Conservation (phyloP, 2,797 vertebrate species). For the Alfaro cultratus region DNA sequence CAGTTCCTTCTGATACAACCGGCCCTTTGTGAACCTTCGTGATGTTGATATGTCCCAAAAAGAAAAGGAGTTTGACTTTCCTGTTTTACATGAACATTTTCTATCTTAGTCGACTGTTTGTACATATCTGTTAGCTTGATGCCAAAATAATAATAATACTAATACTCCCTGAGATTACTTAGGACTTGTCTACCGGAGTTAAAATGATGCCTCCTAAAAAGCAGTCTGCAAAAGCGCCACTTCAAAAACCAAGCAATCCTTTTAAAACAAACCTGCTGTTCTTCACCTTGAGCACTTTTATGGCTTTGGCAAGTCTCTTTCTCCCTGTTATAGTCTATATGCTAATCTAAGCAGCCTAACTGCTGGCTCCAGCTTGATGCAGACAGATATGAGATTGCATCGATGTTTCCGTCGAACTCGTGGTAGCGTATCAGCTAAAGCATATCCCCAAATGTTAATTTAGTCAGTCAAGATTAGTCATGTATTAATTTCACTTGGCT, state of each 20-base stretch:
- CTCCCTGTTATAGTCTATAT: background rate
- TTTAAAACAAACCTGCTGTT: background rate
- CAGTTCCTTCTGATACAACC: too few relatives aligned
- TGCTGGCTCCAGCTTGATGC: background rate
- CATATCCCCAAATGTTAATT: slow-evolving; percentile 1
- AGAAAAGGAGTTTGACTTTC: too few relatives aligned
- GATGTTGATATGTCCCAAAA: too few relatives aligned
- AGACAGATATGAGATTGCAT: background rate
- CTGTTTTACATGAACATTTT: background rate
- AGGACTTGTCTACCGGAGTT: background rate
- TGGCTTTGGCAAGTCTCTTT: background rate
- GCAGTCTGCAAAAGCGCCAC: background rate
- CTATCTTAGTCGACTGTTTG: background rate
- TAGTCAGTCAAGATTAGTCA: slow-evolving; percentile 9
- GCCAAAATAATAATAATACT: background rate
- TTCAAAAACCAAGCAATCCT: background rate
- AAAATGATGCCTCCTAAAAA: background rate
- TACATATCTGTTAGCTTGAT: background rate
- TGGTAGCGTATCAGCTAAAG: background rate
- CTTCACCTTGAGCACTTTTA: slow-evolving; percentile 5
- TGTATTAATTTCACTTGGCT: slow-evolving; percentile 9
- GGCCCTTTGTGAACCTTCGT: too few relatives aligned
- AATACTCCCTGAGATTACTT: background rate
- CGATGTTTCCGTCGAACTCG: background rate
- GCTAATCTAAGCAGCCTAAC: slow-evolving; percentile 10